Base-by-base conservation (phyloP, 2,888 invertebrate species). In the Parelbella ahira region DNA sequence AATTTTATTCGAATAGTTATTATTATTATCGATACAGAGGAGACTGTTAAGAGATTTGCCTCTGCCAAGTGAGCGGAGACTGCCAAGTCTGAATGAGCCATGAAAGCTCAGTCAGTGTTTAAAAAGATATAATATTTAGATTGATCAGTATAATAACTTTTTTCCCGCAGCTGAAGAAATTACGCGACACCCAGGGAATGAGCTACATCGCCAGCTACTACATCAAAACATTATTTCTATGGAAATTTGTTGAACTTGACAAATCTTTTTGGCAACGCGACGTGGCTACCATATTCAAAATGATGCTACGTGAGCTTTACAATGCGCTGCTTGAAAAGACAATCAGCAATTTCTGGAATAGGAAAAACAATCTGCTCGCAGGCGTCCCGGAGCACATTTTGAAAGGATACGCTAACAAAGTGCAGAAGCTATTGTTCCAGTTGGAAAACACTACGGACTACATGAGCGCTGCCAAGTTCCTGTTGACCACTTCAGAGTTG, bases 181-280 rank as follows among this genome's bases (percentile, higher is more conserved):
- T 90, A 1, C 78, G 90, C 1, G 89, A 90, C 50, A 60, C 68
- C 0, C 68, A 68, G 23, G 58, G 62, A 0, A 84, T 89, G 76
- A 50, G 69, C 0, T 63, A 63, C 4, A 71, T 90, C n/a, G 81
- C 88, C 0, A 90, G 90, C 49, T 90, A 91, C 50, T 89, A 83
- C 37, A 83, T 90, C 1, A 90, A 91, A 56, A 89, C 88, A 0
- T 46, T 90, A 0, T 84, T 87, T 53, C 76, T 88, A 34, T 82
- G 80, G 68, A 81, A 83, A 48, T 60, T 71, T 5, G 47, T 57
- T 0, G 61, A 62, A 6, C 55, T 51, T 5, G 23, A 39, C 8
- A 59, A 71, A 2, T 33, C 39, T 0, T 80, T 67, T 47, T 83
- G 86, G 74, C 56, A 59, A 21, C 52, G 56, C 5, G 64, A 56